Conservation (phyloP, 2,797 vertebrate genomes). For the Sternarchorhynchus goeldii region DNA sequence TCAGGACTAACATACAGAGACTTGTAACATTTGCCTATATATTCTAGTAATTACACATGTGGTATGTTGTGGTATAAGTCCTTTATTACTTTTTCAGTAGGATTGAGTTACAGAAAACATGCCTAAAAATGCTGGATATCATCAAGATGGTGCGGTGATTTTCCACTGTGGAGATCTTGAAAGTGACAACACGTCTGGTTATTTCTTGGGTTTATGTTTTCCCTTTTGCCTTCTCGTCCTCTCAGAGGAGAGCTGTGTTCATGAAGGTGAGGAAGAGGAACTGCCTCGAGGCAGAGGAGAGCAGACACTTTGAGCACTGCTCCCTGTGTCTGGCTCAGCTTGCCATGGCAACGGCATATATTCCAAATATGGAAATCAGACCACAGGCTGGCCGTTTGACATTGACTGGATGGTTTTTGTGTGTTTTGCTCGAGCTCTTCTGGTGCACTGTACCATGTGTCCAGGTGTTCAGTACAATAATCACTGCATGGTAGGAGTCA, state of each 20-base stretch:
- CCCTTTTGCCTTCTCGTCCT: neutral
- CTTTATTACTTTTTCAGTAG: neutral
- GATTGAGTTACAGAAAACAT: neutral
- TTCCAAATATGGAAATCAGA: constrained; percentile 48
- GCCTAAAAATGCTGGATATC: neutral
- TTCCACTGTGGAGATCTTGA: neutral
- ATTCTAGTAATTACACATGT: neutral
- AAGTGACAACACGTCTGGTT: neutral
- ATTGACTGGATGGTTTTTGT: neutral
- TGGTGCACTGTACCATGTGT: neutral
- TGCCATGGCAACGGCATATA: constrained; percentile 50
- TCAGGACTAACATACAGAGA: neutral
- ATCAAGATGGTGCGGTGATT: neutral
- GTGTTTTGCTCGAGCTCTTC: constrained; percentile 11
- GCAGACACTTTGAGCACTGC: constrained; percentile 5
- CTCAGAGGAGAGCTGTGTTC: constrained; percentile 13
- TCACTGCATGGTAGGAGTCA: too few species aligned
- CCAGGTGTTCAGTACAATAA: too few species aligned
- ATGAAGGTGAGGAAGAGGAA: neutral
- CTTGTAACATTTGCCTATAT: neutral
- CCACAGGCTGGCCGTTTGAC: constrained; percentile 17
- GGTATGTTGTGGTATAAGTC: too few species aligned
- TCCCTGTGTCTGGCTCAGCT: constrained; percentile 19
- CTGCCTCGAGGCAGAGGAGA: constrained; percentile 21
- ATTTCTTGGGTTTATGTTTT: neutral